A percentile compares a stretch with the other conserved stretches of the same genome.
Conservation (phyloP, 1,140 invertebrate genomes). For the Eueides isabella region DNA sequence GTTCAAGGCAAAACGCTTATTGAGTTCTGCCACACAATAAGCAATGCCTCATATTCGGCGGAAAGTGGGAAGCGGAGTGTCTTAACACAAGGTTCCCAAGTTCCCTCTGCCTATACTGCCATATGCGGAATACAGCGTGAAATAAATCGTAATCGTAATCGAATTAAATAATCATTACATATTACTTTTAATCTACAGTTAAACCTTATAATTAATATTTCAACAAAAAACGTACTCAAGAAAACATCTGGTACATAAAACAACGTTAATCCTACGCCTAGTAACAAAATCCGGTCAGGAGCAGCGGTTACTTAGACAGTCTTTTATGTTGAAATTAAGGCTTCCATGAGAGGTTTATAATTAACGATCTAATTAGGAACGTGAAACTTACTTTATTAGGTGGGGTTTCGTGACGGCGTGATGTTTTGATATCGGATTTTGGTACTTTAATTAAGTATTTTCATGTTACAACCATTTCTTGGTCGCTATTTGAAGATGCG, state of each 20-base stretch:
- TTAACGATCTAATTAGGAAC: constrained; percentile 78
- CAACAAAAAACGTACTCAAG: background rate
- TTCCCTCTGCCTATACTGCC: no score
- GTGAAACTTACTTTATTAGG: constrained; percentile 77
- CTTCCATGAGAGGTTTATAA: constrained; percentile 77
- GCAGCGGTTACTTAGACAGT: constrained; percentile 59
- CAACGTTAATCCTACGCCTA: constrained; percentile 30
- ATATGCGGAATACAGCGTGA: no score
- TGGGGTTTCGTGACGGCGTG: constrained; percentile 65
- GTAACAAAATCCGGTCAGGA: constrained; percentile 73
- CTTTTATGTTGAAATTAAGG: constrained; percentile 78
- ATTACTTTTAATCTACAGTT: no score
- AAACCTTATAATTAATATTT: constrained; percentile 5
- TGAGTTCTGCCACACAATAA: no score
- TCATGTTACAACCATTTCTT: constrained; percentile 59
- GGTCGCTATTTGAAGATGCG: constrained; percentile 41
- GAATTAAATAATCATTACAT: no score
- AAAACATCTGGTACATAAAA: constrained; percentile 27
- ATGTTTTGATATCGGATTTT: constrained; percentile 76
- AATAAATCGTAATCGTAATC: no score
- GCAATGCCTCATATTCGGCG: no score
- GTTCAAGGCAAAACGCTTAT: no score
- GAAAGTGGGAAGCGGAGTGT: no score
- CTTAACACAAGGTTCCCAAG: no score
- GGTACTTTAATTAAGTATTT: constrained; percentile 78